Base-by-base conservation (phyloP, 92 coral and sea anemone species). In the Plumapathes pennacea region DNA sequence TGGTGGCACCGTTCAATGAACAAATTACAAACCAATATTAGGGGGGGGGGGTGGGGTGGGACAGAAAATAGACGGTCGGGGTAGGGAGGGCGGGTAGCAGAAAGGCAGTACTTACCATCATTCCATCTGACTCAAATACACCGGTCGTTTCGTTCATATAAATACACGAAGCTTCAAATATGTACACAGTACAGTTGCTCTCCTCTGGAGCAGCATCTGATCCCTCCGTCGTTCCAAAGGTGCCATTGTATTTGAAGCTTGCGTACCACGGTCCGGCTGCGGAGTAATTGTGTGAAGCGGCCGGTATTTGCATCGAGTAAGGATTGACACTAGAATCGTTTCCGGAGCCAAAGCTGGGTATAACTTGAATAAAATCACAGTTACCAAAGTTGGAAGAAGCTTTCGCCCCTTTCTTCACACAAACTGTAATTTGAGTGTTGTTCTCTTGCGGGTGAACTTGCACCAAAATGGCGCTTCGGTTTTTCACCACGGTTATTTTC, bases 261-360 rank as follows among this genome's bases (percentile, higher is more conserved):
- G 58, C 64, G 26, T 46, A 83, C 95, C 90, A 90, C 0, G 21
- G n/a, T 0, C 97, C 97, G 1, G 91, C 95, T 1, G 97, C 84
- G 7, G 97, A 82, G 18, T 36, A 61, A 38, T 90, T 90, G 54
- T 84, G 43, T 28, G 68, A 85, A 10, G 76, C 96, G 39, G 83
- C 83, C 17, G 89, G 70, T 3, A 87, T 21, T 21, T 72, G 71
- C 85, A 80, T 32, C 66, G 64, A 46, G 43, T 60, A 62, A 2
- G 74, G 84, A 20, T 43, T 44, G 4, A 38, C 28, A 37, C 57
- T 31, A 18, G 64, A 30, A 30, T n/a, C 32, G 0, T 32, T 17
- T 21, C 11, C 24, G 8, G 40, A 20, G 15, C 47, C 60, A 24
- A 17, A 40, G 57, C 72, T 72, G 1, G 82, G 86, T 45, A 84